phyloP scores from a whole-genome alignment of 2,797 vertebrate genomes.

The Galaxias olidus region DNA sequence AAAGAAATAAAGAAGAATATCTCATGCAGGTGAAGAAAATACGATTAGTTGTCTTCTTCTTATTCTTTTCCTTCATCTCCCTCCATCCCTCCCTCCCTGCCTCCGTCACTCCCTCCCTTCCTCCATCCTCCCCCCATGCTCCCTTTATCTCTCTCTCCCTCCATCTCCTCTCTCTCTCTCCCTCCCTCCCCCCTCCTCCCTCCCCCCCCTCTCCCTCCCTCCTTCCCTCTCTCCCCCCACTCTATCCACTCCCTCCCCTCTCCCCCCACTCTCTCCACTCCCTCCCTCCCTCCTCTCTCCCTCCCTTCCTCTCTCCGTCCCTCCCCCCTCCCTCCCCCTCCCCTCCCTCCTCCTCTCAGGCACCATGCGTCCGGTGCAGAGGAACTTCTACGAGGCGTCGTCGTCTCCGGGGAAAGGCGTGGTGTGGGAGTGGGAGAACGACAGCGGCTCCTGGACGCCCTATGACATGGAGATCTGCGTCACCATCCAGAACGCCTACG shows the following conservation, averaged over 20 bases:
- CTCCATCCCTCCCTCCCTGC: background rate
- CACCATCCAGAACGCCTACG: slow-evolving; percentile 96
- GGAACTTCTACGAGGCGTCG: slow-evolving; percentile 95
- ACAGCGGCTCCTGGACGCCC: slow-evolving; percentile 89
- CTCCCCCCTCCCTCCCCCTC: slow-evolving; percentile 18
- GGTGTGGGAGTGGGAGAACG: slow-evolving; percentile 97
- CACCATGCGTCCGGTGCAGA: slow-evolving; percentile 92
- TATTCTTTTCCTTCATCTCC: background rate
- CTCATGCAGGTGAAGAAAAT: no score
- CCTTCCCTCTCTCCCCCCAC: background rate
- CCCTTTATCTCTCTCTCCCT: no score
- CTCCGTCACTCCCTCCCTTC: slow-evolving; percentile 15
- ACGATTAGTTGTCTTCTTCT: no score
- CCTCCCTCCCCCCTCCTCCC: slow-evolving; percentile 13
- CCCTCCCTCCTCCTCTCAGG: slow-evolving; percentile 68
- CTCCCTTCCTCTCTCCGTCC: slow-evolving; percentile 12
- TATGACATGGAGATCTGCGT: slow-evolving; percentile 98
- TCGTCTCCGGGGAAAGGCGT: slow-evolving; percentile 94
- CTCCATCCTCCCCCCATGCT: slow-evolving; percentile 17
- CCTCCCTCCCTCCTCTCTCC: slow-evolving; percentile 2
- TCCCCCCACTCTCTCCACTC: background rate
- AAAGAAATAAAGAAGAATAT: no score
- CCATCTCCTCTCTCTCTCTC: slow-evolving; percentile 25
- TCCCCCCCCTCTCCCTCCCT: background rate
- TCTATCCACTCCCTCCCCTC: background rate